A percentile compares a stretch with the other conserved stretches of the same genome.
These are phyloP conservation scores for Clepsis dumicolana DNA, from an alignment of 2,888 invertebrate species.

Conservation along the genomic window DNA sequence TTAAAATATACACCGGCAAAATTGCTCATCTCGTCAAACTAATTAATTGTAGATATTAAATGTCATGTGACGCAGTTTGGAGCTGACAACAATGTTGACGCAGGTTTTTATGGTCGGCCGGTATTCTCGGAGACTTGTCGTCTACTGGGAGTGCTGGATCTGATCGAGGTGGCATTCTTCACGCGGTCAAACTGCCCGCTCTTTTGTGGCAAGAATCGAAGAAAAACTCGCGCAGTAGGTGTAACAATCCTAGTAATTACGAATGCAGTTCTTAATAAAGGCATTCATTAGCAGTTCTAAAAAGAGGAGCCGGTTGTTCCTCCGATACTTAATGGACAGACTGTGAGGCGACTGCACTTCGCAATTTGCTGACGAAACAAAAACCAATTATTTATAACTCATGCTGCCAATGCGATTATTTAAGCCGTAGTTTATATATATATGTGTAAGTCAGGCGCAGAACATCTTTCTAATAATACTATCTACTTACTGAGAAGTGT, in stretches of 20 bases:
- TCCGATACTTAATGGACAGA: slow-evolving; percentile 25
- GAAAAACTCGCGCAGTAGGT: slow-evolving; percentile 34
- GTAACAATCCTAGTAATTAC: slow-evolving; percentile 42
- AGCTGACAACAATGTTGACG: slow-evolving; percentile 22
- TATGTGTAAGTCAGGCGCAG: background rate
- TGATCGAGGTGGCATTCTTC: slow-evolving; percentile 28
- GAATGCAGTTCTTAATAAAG: slow-evolving; percentile 35
- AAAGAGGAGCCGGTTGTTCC: slow-evolving; percentile 26
- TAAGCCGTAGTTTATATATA: background rate
- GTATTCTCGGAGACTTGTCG: slow-evolving; percentile 25
- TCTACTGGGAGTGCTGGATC: slow-evolving; percentile 22
- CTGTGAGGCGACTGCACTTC: slow-evolving; percentile 33
- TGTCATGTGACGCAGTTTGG: slow-evolving; percentile 38
- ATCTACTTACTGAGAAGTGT: background rate
- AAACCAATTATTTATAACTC: background rate
- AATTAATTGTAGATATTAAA: slow-evolving; percentile 37
- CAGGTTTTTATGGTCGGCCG: slow-evolving; percentile 5
- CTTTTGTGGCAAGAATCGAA: slow-evolving; percentile 13
- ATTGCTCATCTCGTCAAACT: slow-evolving; percentile 34
- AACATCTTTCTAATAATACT: background rate
- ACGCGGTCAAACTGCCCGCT: slow-evolving; percentile 24
- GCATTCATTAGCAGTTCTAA: slow-evolving; percentile 37
- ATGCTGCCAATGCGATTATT: background rate
- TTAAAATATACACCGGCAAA: slow-evolving; percentile 36
- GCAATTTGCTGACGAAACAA: background rate